phyloP scores from a whole-genome alignment of 2,113 vertebrate genomes.

The Phyllostomus discolor region DNA sequence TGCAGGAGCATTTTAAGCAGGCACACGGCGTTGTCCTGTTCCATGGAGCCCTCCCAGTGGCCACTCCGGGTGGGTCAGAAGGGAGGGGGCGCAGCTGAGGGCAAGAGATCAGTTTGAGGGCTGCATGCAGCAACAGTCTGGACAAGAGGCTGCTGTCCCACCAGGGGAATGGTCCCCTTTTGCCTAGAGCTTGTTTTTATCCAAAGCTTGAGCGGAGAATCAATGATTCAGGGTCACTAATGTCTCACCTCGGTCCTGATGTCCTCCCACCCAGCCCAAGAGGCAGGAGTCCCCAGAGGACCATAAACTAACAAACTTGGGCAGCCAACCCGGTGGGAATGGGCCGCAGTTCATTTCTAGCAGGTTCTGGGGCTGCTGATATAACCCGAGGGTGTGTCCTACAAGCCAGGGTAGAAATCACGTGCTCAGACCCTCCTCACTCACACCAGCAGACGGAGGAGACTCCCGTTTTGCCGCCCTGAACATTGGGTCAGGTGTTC shows the following conservation, averaged over 20 bases:
- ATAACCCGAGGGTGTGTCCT: background rate
- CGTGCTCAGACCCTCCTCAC: background rate
- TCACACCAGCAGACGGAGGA: background rate
- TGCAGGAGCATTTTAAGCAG: no score
- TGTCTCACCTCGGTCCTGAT: background rate
- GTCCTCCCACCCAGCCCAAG: background rate
- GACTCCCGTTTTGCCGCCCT: background rate
- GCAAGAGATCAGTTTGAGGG: background rate
- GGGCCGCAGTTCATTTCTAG: background rate
- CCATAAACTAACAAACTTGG: background rate
- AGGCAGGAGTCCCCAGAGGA: background rate
- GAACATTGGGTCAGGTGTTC: background rate
- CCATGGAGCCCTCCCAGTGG: background rate
- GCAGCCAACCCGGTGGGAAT: no score
- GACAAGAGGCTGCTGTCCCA: background rate
- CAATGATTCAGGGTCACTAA: background rate
- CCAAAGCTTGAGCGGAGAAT: background rate
- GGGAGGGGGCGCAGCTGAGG: background rate
- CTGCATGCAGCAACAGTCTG: rapidly evolving
- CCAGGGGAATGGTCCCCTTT: background rate
- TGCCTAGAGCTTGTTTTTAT: background rate
- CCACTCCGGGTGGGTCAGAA: background rate
- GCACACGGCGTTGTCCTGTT: rapidly evolving
- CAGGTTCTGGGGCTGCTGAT: background rate
- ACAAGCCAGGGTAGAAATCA: background rate